Conservation (phyloP, 2,888 invertebrate species). For the Agrenia bidenticulata region DNA sequence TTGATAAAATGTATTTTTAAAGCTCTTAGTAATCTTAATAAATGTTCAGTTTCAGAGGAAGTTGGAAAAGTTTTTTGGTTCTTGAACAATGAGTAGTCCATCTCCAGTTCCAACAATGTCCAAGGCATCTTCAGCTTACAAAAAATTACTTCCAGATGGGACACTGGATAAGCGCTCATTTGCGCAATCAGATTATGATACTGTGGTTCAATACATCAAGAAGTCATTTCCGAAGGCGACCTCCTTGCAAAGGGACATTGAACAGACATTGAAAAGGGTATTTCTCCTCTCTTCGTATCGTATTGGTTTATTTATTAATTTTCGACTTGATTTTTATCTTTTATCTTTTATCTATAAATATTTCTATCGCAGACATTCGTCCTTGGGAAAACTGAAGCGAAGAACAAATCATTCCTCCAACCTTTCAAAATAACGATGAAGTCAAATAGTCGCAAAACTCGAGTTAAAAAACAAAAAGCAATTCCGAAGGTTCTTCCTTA, state of each 20-base stretch:
- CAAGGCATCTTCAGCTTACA: constrained; percentile 20
- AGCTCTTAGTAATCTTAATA: too few relatives aligned
- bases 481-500: constrained; percentile 40
- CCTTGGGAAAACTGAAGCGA: constrained; percentile 24
- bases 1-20: too few relatives aligned
- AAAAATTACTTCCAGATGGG: constrained; percentile 41
- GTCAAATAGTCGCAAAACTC: constrained; percentile 15
- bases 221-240: constrained; percentile 45
- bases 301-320: too few relatives aligned
- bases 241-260: constrained; percentile 44
- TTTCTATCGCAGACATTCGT: constrained; percentile 35
- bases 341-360: constrained; percentile 2
- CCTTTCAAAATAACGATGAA: constrained; percentile 5
- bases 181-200: constrained; percentile 42
- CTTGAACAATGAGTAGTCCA: constrained; percentile 11
- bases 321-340: not conserved
- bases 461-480: constrained; percentile 26
- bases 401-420: constrained; percentile 23
- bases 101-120: not conserved
- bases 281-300: not conserved
- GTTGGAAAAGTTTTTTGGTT: not conserved
- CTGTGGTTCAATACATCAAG: constrained; percentile 40
- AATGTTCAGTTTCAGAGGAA: not conserved
- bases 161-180: constrained; percentile 29
- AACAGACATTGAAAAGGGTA: constrained; percentile 49